Conservation (phyloP, 1,140 invertebrate genomes). For the Sminthurinus signatus region DNA sequence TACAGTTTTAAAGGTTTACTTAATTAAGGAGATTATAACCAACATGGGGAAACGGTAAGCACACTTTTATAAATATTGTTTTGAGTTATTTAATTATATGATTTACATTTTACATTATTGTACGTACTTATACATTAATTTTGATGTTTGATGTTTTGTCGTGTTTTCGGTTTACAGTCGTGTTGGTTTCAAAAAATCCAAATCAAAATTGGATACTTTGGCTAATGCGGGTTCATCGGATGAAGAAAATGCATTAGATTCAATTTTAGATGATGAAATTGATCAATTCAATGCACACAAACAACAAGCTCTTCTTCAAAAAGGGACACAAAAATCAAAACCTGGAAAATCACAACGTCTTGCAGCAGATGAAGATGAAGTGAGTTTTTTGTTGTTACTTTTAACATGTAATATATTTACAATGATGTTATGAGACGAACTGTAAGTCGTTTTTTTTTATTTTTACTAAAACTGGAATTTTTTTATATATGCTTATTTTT, state of each 20-base stretch:
- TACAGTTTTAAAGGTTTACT: no score
- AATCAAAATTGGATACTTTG: background rate
- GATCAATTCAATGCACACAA: constrained; percentile 30
- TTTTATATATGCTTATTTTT: no score
- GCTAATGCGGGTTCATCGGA: constrained; percentile 27
- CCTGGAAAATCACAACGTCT: background rate
- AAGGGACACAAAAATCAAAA: constrained; percentile 14
- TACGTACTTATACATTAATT: no score
- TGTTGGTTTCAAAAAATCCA: background rate
- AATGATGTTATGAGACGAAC: no score
- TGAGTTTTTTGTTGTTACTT: background rate
- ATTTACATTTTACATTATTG: no score
- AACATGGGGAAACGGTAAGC: no score
- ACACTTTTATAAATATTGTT: no score
- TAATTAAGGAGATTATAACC: no score
- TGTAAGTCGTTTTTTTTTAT: no score
- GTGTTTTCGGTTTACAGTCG: background rate
- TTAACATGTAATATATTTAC: background rate
- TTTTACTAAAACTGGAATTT: background rate
- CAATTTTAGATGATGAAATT: constrained; percentile 38
- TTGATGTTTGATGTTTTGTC: background rate
- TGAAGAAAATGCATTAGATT: constrained; percentile 31
- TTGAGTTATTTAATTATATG: no score
- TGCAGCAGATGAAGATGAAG: constrained; percentile 29
- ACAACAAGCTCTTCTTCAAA: constrained; percentile 18